These are phyloP conservation scores for Potorous gilbertii DNA, from an alignment of 2,797 vertebrate species.

Conservation along the genomic window DNA sequence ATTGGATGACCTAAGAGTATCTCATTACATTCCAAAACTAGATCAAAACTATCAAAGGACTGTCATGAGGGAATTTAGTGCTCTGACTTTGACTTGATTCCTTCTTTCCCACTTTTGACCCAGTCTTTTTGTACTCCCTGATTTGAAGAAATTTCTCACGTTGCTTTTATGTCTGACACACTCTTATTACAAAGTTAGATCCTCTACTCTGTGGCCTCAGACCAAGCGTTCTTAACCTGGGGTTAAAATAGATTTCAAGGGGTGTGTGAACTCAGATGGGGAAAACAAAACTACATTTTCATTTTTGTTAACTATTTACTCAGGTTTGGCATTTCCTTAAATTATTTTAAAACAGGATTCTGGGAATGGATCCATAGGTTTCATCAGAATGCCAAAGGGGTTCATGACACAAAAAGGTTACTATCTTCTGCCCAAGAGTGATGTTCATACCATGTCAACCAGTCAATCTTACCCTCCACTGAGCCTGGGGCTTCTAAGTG, in stretches of 20 bases:
- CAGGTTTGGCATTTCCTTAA: not conserved
- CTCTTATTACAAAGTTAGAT: not conserved
- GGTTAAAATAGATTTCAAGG: not conserved
- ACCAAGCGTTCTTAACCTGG: not conserved
- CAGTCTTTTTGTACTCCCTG: not conserved
- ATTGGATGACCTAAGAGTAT: not conserved
- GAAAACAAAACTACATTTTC: not conserved
- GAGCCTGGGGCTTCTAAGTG: not conserved
- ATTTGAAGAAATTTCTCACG: not conserved
- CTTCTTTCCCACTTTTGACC: not conserved
- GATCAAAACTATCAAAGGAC: not conserved
- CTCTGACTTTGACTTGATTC: not conserved
- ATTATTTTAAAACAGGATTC: not conserved
- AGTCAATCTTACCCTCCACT: not conserved
- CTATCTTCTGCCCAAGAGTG: not conserved
- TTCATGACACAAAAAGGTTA: not conserved
- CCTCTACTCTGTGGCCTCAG: not conserved
- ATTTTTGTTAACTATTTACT: not conserved
- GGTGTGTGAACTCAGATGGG: not conserved
- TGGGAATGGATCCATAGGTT: not conserved
- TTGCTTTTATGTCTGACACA: not conserved
- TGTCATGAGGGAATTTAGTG: not conserved
- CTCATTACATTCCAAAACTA: not conserved
- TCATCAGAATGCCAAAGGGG: not conserved
- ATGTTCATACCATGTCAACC: not conserved